These are phyloP conservation scores for Thyatira batis DNA, from an alignment of 2,888 invertebrate genomes.

Conservation along the genomic window DNA sequence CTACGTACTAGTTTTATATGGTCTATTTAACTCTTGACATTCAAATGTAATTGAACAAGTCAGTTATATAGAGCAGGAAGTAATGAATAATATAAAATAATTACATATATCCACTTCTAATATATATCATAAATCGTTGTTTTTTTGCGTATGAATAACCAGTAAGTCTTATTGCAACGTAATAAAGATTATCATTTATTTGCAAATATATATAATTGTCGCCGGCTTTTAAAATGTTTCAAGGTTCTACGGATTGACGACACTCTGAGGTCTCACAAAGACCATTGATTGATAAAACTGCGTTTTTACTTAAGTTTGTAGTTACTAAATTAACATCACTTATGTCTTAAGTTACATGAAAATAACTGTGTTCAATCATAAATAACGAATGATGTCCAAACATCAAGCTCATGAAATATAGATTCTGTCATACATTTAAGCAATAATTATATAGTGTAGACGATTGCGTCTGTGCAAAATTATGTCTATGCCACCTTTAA, in stretches of 20 bases:
- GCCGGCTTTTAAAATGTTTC: not conserved
- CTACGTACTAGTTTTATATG: not conserved
- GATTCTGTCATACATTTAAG: too few relatives aligned
- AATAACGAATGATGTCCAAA: too few relatives aligned
- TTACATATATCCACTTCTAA: conserved; percentile 8
- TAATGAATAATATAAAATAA: conserved; percentile 13
- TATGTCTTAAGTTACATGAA: too few relatives aligned
- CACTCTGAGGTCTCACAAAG: not conserved
- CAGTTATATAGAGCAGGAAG: conserved; percentile 36
- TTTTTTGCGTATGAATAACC: conserved; percentile 7
- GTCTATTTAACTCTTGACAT: conserved; percentile 25
- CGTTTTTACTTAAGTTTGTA: too few relatives aligned
- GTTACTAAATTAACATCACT: too few relatives aligned
- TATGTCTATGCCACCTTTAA: not conserved
- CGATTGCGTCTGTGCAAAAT: too few relatives aligned
- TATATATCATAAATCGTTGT: conserved; percentile 21
- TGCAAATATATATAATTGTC: not conserved
- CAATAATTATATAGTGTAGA: too few relatives aligned
- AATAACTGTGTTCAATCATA: too few relatives aligned
- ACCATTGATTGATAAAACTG: too few relatives aligned
- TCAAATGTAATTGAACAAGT: conserved; percentile 28
- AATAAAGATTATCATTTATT: not conserved
- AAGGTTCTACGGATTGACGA: not conserved
- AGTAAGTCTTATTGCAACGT: not conserved
- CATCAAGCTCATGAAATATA: too few relatives aligned